Percentiles rank a stretch among this genome's conserved stretches.
Conservation (phyloP, 2,888 invertebrate genomes). For the Luperina testacea region DNA sequence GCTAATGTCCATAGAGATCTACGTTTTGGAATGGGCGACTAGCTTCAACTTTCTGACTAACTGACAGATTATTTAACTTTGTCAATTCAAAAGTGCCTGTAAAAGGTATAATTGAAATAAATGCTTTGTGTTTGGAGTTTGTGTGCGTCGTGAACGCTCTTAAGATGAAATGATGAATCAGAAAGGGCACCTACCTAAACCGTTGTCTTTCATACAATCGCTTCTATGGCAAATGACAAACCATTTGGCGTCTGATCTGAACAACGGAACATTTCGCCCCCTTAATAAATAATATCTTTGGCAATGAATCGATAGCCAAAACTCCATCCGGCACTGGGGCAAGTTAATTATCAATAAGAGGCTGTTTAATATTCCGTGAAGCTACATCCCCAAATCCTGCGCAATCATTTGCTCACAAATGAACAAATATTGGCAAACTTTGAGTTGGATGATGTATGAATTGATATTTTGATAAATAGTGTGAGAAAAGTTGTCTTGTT, state of each 20-base stretch:
- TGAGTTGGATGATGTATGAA: conserved; percentile 33
- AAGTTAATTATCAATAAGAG: conserved; percentile 42
- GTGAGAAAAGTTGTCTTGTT: background rate
- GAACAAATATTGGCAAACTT: conserved; percentile 64
- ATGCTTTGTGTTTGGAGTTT: no score
- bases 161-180: background rate
- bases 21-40: no score
- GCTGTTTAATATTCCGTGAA: conserved; percentile 56
- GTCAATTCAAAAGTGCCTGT: no score
- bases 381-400: conserved; percentile 44
- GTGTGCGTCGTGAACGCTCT: no score
- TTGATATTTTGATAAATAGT: conserved; percentile 30
- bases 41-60: no score
- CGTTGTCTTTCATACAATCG: background rate
- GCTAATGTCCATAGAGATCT: no score
- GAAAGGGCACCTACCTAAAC: background rate
- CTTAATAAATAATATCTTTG: conserved; percentile 10
- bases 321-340: conserved; percentile 4
- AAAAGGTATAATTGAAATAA: no score
- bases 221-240: background rate
- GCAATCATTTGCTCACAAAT: conserved; percentile 62
- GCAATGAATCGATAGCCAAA: conserved; percentile 19
- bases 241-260: background rate
- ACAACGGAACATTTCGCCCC: background rate
- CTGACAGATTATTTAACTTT: no score